These are phyloP conservation scores for Acanthis flammea DNA, from an alignment of 2,797 vertebrate species.

Conservation along the genomic window DNA sequence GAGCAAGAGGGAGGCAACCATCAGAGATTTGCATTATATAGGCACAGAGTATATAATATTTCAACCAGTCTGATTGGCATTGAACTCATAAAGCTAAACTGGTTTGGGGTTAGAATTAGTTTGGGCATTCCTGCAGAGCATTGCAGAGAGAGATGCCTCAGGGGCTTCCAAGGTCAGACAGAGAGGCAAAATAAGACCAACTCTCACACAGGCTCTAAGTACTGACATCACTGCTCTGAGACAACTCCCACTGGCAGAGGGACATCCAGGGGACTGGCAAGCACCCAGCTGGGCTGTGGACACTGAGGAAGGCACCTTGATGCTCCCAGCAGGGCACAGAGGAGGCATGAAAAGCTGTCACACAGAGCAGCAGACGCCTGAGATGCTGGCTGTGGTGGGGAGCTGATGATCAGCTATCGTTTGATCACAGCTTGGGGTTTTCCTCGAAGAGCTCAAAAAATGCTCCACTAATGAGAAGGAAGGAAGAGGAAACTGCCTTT, in stretches of 20 bases:
- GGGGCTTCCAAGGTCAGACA: neutral
- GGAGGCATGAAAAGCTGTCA: neutral
- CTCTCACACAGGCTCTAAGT: neutral
- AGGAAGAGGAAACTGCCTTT: neutral
- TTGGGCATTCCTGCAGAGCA: neutral
- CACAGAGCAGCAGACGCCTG: neutral
- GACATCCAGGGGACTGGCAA: neutral
- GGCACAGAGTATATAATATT: neutral
- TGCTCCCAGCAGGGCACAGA: neutral
- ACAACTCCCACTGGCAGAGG: neutral
- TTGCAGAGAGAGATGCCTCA: neutral
- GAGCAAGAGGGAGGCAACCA: neutral
- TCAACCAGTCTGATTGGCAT: neutral
- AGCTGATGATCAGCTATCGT: neutral
- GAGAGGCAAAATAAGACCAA: neutral
- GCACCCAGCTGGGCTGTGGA: neutral
- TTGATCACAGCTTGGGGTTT: conserved; percentile 5
- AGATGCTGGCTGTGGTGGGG: neutral
- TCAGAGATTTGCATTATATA: neutral
- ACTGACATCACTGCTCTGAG: neutral
- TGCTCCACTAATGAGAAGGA: neutral
- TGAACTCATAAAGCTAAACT: neutral
- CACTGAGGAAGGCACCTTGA: neutral
- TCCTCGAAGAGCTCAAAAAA: neutral
- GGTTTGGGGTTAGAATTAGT: neutral